phyloP scores from a whole-genome alignment of 2,797 vertebrate genomes.

The Adrianichthys oophorus region DNA sequence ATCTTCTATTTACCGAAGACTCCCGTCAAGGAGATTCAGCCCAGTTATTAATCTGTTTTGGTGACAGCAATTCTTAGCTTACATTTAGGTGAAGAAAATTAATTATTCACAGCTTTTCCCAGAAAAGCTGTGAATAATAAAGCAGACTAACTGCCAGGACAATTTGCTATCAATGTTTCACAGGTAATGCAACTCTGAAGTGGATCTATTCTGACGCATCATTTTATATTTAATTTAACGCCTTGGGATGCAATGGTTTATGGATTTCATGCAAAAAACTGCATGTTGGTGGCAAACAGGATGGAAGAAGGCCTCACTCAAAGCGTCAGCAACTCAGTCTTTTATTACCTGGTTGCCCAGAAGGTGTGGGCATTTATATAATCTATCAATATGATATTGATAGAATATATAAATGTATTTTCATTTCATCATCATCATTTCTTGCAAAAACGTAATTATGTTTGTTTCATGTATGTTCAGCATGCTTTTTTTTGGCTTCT shows the following conservation, averaged over 20 bases:
- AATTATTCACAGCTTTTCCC: conserved; percentile 38
- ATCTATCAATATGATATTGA: neutral
- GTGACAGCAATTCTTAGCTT: conserved; percentile 31
- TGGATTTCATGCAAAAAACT: conserved; percentile 19
- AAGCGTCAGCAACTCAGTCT: conserved; percentile 19
- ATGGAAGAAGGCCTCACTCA: conserved; percentile 2
- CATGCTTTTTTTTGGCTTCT: too few species aligned
- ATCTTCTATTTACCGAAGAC: conserved; percentile 45
- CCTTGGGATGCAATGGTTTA: conserved; percentile 9
- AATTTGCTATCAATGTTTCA: conserved; percentile 32
- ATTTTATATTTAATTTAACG: conserved; percentile 33
- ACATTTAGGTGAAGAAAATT: conserved; percentile 15
- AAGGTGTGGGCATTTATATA: conserved; percentile 12
- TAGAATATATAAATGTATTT: too few species aligned
- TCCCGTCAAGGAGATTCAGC: conserved; percentile 47
- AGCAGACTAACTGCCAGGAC: conserved; percentile 15
- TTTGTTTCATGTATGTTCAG: too few species aligned
- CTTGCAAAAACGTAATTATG: too few species aligned
- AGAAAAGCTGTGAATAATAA: conserved; percentile 32
- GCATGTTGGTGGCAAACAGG: neutral
- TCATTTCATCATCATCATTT: too few species aligned
- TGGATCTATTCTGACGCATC: conserved; percentile 32
- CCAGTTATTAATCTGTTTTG: conserved; percentile 51
- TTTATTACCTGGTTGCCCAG: conserved; percentile 29
- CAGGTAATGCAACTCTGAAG: conserved; percentile 35